Base-by-base conservation (phyloP, 2,888 invertebrate genomes). In the Protodeltote pygarga region DNA sequence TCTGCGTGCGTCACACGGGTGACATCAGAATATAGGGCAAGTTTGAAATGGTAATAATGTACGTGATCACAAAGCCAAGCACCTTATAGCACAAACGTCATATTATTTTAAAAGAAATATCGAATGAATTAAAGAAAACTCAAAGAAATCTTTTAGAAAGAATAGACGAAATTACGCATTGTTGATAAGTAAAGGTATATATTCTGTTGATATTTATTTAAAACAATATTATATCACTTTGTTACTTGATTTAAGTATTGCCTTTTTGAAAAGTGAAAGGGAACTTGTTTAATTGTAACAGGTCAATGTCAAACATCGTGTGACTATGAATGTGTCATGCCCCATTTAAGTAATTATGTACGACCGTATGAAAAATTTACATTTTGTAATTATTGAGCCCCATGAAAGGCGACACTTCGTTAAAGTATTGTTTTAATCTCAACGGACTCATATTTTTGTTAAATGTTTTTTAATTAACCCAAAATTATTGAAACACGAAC, bases 21-120 rank as follows among this genome's bases (percentile, higher is more conserved):
- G 73, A 66, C 55, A 69, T 64, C 70, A 71, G 55, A 64, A 57
- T 62, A 35, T 54, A 51, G 49, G 50, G 45, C 33, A 58, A 54
- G 45, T 59, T 42, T 48, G 33, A 54, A 64, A 60, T 61, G 60
- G 49, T 53, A 70, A 70, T 70, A 52, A 50, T 42, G 50, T 52
- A 67, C 67, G 65, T 71, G 71, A 57, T 51, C 47, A 42, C 34
- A 54, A 64, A 45, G 37, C 23, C 34, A 17, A 54, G 27, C 63
- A 59, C 45, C 61, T 57, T 50, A 45, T 32, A 8, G 17, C 13
- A 47, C 29, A 40, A 48, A 44, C 47, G 19, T 41, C 32, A 46
- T n/a, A n/a, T 45, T 48, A 52, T 55, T 41, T 46, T 45, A 59
- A 49, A 25, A 23, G 6, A 46, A 41, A 40, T 33, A 42, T 31